A percentile compares a stretch with the other conserved stretches of the same genome.
These are phyloP conservation scores for Paguma larvata DNA, from an alignment of 2,797 vertebrate genomes.

Conservation along the genomic window DNA sequence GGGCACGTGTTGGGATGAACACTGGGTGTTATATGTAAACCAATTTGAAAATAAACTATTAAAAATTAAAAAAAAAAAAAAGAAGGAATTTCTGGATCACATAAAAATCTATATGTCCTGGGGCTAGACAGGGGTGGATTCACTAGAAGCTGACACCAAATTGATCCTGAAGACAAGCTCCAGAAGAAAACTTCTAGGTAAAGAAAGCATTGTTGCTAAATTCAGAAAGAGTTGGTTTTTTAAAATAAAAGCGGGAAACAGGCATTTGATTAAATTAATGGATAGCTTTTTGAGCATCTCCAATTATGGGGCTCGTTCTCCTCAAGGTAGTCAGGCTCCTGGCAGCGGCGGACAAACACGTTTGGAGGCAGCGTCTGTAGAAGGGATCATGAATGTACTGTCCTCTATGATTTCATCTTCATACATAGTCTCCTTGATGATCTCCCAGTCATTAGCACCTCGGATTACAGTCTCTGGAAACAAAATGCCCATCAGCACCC, in stretches of 20 bases:
- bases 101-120: background rate
- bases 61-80: too few relatives aligned
- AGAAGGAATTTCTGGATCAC: too few relatives aligned
- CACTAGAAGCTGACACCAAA: slow-evolving; percentile 1
- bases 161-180: background rate
- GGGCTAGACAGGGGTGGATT: background rate
- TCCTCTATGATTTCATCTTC: background rate
- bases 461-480: background rate
- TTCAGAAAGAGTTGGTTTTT: background rate
- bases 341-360: background rate
- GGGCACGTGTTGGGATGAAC: too few relatives aligned
- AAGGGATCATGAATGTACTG: background rate
- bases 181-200: background rate
- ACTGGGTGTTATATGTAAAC: too few relatives aligned
- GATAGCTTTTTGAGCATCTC: background rate
- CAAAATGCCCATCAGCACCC: background rate
- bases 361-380: background rate
- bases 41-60: too few relatives aligned
- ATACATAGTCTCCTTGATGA: background rate
- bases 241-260: background rate
- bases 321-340: background rate
- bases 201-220: slow-evolving; percentile 9
- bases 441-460: background rate
- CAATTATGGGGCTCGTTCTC: background rate
- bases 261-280: background rate